Percentiles rank a stretch among this genome's conserved stretches.
Evolutionary conservation across 2,113 vertebrate species (phyloP).

Genomic region (Psammodynastes pulverulentus): DNA sequence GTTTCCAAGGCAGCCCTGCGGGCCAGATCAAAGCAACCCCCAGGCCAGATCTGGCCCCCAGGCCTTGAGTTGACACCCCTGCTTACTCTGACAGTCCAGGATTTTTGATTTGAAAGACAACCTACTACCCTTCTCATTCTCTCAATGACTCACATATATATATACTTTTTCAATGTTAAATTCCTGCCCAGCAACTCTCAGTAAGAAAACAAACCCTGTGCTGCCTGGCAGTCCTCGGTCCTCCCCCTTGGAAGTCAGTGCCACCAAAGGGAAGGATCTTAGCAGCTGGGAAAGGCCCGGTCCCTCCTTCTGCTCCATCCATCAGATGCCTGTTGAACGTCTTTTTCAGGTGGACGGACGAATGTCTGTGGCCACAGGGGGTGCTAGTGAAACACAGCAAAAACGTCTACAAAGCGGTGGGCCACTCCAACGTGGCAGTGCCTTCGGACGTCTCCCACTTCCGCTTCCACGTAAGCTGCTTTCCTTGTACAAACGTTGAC

Average conservation of each 20-base stretch:
- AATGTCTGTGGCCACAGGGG: constrained; percentile 97
- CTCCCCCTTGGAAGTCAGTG: not conserved
- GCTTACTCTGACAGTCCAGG: not conserved
- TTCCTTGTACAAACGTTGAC: not conserved
- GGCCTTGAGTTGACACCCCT: no score
- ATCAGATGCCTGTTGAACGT: not conserved
- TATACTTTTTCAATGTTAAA: not conserved
- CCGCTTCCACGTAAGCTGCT: constrained; percentile 89
- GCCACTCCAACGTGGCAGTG: constrained; percentile 95
- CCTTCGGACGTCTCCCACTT: constrained; percentile 97
- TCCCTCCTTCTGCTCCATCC: not conserved
- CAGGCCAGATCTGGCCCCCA: no score
- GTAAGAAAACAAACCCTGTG: not conserved
- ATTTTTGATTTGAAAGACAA: not conserved
- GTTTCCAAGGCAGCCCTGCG: no score
- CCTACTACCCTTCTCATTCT: not conserved
- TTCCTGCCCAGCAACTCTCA: not conserved
- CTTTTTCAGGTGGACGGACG: constrained; percentile 90
- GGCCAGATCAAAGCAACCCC: no score
- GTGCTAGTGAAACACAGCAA: constrained; percentile 97
- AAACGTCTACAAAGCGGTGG: constrained; percentile 98
- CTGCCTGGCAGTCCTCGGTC: not conserved
- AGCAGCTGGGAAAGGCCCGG: not conserved
- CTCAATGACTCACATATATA: no score
- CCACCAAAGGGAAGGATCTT: no score